A percentile compares a stretch with the other conserved stretches of the same genome.
phyloP scores from a whole-genome alignment of 2,113 vertebrate species.

The Eulemur macaco region DNA sequence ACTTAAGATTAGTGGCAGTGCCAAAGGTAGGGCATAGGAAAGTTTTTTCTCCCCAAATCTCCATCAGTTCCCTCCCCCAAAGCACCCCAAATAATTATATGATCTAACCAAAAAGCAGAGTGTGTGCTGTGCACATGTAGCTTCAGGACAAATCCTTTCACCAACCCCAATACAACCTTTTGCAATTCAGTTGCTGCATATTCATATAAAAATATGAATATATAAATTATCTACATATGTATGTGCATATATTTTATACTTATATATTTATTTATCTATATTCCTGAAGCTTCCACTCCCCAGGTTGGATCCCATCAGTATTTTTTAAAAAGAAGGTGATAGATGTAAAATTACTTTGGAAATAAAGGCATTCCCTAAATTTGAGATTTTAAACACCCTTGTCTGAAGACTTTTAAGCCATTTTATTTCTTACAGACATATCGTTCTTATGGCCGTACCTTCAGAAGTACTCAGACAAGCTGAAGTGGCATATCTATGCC shows the following conservation, averaged over 20 bases:
- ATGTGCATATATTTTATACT: neutral
- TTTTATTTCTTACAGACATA: neutral
- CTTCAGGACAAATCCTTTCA: neutral
- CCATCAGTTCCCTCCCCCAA: neutral
- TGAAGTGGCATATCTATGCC: neutral
- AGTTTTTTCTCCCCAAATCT: neutral
- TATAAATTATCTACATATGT: neutral
- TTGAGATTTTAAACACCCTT: neutral
- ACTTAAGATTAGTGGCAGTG: neutral
- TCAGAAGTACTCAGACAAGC: neutral
- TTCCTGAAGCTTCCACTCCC: neutral
- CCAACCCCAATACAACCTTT: neutral
- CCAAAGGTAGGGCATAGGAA: neutral
- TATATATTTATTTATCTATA: neutral
- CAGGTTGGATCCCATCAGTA: neutral
- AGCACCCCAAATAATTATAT: neutral
- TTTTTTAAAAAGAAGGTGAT: neutral
- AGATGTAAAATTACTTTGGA: slow-evolving; percentile 18
- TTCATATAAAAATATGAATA: neutral
- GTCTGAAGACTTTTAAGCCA: neutral
- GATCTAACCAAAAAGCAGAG: neutral
- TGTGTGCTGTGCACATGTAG: neutral
- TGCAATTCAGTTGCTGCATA: neutral
- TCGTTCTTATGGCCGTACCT: neutral
- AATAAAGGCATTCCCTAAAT: neutral